phyloP scores from a whole-genome alignment of 2,888 invertebrate genomes.

The Drosophila imparisetae region DNA sequence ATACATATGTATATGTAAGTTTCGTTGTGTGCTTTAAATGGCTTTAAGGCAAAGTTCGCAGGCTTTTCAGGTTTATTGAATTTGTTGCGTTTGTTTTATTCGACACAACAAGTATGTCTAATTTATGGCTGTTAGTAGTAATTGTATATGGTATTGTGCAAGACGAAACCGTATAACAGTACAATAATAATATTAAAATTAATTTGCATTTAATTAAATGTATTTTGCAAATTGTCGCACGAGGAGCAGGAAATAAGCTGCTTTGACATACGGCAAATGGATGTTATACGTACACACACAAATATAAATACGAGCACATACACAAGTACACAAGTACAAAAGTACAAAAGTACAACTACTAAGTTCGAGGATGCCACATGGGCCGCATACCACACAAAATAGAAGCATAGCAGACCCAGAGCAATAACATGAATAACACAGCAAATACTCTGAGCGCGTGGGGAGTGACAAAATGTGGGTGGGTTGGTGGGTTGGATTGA shows the following conservation, averaged over 20 bases:
- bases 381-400: constrained; percentile 13
- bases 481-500: neutral
- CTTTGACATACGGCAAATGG: constrained; percentile 45
- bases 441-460: constrained; percentile 27
- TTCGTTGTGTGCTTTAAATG: neutral
- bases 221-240: constrained; percentile 47
- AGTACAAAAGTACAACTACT: constrained; percentile 3
- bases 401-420: constrained; percentile 14
- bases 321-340: constrained; percentile 1
- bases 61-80: constrained; percentile 21
- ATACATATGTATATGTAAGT: neutral
- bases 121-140: constrained; percentile 7
- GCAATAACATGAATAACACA: constrained; percentile 39
- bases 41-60: constrained; percentile 9
- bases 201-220: constrained; percentile 67
- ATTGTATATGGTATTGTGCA: neutral
- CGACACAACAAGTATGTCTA: constrained; percentile 1
- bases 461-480: neutral
- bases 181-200: constrained; percentile 48
- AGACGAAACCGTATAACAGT: constrained; percentile 11
- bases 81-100: neutral
- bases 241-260: constrained; percentile 36
- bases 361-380: constrained; percentile 38
- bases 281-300: constrained; percentile 7
- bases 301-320: constrained; percentile 1